A percentile compares a stretch with the other conserved stretches of the same genome.
Conservation (phyloP, 2,888 invertebrate genomes). For the Oeneis ivallda region DNA sequence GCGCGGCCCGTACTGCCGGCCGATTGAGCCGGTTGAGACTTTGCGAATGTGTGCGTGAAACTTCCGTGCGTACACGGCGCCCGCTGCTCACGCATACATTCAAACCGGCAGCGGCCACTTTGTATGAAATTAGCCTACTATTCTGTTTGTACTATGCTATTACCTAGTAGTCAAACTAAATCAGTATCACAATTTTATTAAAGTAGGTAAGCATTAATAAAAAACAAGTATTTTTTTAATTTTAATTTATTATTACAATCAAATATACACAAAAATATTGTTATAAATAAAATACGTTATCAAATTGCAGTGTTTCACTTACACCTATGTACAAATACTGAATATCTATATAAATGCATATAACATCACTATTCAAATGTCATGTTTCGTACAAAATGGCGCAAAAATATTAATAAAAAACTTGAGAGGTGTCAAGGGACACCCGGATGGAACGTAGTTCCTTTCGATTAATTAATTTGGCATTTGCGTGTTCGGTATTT, state of each 20-base stretch:
- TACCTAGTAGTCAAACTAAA: neutral
- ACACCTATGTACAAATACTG: slow-evolving; percentile 14
- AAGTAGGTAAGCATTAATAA: slow-evolving; percentile 26
- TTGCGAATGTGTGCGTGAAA: no score
- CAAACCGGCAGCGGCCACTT: no score
- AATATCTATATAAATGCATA: slow-evolving; percentile 31
- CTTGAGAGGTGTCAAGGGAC: no score
- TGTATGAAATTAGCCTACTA: no score
- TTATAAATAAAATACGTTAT: slow-evolving; percentile 35
- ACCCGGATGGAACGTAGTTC: no score
- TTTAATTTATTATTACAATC: slow-evolving; percentile 44
- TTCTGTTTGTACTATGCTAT: no score
- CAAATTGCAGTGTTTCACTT: slow-evolving; percentile 22
- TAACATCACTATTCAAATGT: slow-evolving; percentile 26
- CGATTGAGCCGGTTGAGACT: no score
- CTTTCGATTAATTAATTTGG: no score
- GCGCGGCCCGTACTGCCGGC: no score
- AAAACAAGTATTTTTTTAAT: slow-evolving; percentile 21
- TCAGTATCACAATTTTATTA: neutral
- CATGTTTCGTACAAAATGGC: slow-evolving; percentile 13
- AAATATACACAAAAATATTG: slow-evolving; percentile 34
- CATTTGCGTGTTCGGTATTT: no score
- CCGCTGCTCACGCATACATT: no score
- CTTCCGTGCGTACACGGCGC: no score
- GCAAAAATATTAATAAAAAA: neutral